Base-by-base conservation (phyloP, 2,113 vertebrate genomes). In the Actenoides lindsayi region DNA sequence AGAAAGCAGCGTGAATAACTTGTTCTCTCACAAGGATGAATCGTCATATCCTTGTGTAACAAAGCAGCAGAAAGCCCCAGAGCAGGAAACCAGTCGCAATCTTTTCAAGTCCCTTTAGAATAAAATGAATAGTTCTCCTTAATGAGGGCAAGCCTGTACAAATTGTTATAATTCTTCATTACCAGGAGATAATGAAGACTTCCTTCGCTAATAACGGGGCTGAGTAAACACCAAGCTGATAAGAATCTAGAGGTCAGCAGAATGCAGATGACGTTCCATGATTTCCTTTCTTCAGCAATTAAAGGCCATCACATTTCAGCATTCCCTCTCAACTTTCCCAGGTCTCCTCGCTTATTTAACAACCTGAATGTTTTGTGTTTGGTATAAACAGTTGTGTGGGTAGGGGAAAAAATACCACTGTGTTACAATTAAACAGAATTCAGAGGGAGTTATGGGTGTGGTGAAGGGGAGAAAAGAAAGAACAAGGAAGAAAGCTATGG, bases 231-330 rank as follows among this genome's bases (percentile, higher is more conserved):
- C 10, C 50, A 57, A 50, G 53, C 80, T 87, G 96, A 93, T 96
- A 96, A 25, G 59, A 84, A 96, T 94, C 94, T 95, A 69, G 67
- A 94, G 83, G 83, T 95, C 91, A 95, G 83, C 86, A 94, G 64
- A 96, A 96, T 83, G 44, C 83, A 85, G 62, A 92, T 92, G 80
- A 90, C 19, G 3, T 73, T 89, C 57, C 83, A 57, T 15, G 9
- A 76, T 46, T 94, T 95, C 94, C 92, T 95, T 89, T 89, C 96
- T 88, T 91, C 39, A 37, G 65, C 77, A 95, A 79, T 78, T 60
- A 89, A 90, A 89, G 57, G 53, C 65, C 89, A 76, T 37, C 68
- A 9, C 37, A 75, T 51, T 74, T 71, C 88, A 89, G 76, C 78
- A 79, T 62, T 65, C 64, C 53, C 83, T 68, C 73, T 78, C 79